Base-by-base conservation (phyloP, 2,888 invertebrate genomes). In the Rotaria macrura region DNA sequence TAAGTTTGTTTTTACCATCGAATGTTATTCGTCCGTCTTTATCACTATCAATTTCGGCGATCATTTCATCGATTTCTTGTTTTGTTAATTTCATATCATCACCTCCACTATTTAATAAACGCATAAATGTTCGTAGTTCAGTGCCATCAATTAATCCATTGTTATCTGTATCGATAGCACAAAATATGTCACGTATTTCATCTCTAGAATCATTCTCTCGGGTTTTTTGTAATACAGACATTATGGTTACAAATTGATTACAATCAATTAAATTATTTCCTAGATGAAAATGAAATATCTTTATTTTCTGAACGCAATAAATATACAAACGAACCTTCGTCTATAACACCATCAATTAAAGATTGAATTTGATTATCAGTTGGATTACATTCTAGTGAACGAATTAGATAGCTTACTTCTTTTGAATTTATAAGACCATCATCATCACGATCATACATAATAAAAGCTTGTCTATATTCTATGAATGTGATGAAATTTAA, bases 51-150 rank as follows among this genome's bases (percentile, higher is more conserved):
- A 65, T 5, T 65, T 34, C 34, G 17, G 38, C 38, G 20, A 65
- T 65, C 65, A 65, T 65, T 65, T 29, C 65, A 65, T 65, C 34
- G 6, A 20, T 20, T 34, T 65, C 65, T 65, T 65, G 34, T 65
- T 65, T 65, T 65, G 65, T 65, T 65, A 65, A 65, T 29, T 65
- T 65, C 34, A 65, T 65, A 20, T 65, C 65, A 65, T 65, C 65
- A 65, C 2, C n/a, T 65, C 65, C 65, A 65, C 29, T 65, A 20
- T 10, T 65, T 65, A 65, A 20, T 65, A 65, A 2, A 65, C 34
- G 29, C 65, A 65, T 65, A 29, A 9, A 4, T 34, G 20, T 6
- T 65, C 65, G 65, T 34, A 65, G 38, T 34, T 65, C 65, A 34
- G 34, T 34, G 38, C 65, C 38, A 20, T 65, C 65, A 34, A 65